These are phyloP conservation scores for Neotragus moschatus DNA, from an alignment of 2,113 vertebrate species.

Conservation along the genomic window DNA sequence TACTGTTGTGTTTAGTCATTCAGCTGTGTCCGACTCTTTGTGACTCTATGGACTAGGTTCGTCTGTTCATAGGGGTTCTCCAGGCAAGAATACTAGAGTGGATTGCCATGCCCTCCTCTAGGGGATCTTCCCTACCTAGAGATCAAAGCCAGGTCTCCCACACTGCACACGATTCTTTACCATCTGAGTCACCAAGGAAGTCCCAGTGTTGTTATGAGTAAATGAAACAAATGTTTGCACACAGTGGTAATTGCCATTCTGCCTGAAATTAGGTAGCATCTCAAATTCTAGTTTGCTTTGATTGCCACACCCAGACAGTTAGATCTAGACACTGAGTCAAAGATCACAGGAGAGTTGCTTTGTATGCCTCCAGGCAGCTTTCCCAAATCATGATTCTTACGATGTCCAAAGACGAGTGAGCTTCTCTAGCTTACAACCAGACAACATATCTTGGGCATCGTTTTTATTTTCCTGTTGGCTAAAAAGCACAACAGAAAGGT, in stretches of 20 bases:
- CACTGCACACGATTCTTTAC: accelerated
- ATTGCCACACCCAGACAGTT: neutral
- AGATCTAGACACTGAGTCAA: neutral
- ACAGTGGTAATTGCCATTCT: neutral
- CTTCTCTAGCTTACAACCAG: neutral
- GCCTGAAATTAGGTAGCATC: neutral
- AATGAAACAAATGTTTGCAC: neutral
- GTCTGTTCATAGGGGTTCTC: neutral
- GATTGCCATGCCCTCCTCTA: neutral
- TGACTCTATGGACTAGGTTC: neutral
- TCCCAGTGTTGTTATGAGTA: neutral
- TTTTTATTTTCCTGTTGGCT: neutral
- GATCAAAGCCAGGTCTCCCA: neutral
- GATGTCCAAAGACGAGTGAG: neutral
- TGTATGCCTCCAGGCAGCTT: neutral
- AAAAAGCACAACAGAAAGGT: neutral
- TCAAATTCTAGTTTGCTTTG: neutral
- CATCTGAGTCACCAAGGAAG: neutral
- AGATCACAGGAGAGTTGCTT: neutral
- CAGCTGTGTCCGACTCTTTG: neutral
- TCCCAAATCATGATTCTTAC: neutral
- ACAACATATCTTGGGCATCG: neutral
- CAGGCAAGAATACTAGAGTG: neutral
- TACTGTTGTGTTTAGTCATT: neutral
- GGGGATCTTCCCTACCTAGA: neutral